Evolutionary conservation across 2,888 invertebrate species (phyloP), one percentile per base, ranked within the genome.

Genomic region (Vesta saturnalis): DNA sequence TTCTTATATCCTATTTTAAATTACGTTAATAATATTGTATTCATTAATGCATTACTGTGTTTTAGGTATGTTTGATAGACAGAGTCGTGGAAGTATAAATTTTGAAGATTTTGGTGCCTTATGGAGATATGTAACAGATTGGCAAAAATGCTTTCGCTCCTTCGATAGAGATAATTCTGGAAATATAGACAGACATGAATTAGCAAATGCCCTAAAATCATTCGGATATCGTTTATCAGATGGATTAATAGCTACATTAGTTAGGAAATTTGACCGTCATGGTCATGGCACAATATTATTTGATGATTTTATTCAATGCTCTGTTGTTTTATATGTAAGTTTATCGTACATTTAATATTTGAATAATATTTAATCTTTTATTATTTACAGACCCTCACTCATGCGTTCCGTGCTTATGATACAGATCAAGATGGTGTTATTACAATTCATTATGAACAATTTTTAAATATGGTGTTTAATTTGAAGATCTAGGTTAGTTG

Each of bases 41-140:
- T n/a, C n/a, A n/a, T n/a, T n/a, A n/a, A n/a, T n/a, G n/a, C n/a
- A n/a, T n/a, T n/a, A n/a, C n/a, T n/a, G 2, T 23, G n/a, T 39
- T 30, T 3, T 85, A 90, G 93, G 93, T 77, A 93, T 99, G 97
- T 98, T 97, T 86, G 99, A 99, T 83, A 90, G 92, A 73, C 92
- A 94, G 78, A 93, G 91, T 78, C 89, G 91, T 78, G 98, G 97
- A 6, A 93, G 93, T 0, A 96, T 99, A 65, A 93, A 90, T 77
- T 98, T 98, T 84, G 93, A 96, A 78, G 97, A 99, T 83, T 99
- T 99, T 85, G 94, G 94, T 57, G 93, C 95, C 0, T 85, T 99
- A 0, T 99, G 99, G 99, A 96, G 97, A 82, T 99, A 98, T 84
- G 95, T 99, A 0, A 96, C 94, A 4, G 98, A 99, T 80, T 99